Evolutionary conservation across 1,140 invertebrate genomes (phyloP).

Genomic region (Pemphigus obesinymphae): DNA sequence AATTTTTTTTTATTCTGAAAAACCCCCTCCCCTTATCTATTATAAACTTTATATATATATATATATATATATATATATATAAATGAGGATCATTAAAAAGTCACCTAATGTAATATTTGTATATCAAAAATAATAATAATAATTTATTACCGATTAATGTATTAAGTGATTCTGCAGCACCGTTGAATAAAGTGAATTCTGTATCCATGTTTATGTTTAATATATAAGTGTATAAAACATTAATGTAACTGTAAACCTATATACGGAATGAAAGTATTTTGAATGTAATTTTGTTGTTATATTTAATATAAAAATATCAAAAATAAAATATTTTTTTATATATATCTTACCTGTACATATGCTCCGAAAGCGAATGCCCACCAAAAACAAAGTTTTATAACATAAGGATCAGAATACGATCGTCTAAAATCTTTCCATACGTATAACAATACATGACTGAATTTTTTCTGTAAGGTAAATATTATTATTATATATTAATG

Average conservation of each 20-base stretch:
- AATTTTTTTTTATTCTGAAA: too few relatives aligned
- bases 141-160: slow-evolving; percentile 7
- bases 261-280: background rate
- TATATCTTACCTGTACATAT: slow-evolving; percentile 1
- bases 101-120: too few relatives aligned
- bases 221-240: slow-evolving; percentile 1
- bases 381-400: slow-evolving; percentile 82
- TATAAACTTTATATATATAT: too few relatives aligned
- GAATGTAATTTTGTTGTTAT: background rate
- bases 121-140: too few relatives aligned
- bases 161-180: slow-evolving; percentile 19
- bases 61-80: too few relatives aligned
- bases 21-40: too few relatives aligned
- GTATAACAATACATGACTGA: slow-evolving; percentile 44
- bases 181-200: slow-evolving; percentile 11
- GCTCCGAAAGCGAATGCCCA: slow-evolving; percentile 64
- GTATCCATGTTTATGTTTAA: background rate
- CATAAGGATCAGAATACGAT: slow-evolving; percentile 65
- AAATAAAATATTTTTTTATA: background rate
- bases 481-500: too few relatives aligned
- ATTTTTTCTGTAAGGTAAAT: background rate
- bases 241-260: slow-evolving; percentile 28
- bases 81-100: too few relatives aligned
- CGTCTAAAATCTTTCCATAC: slow-evolving; percentile 65
- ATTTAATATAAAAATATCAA: background rate